Evolutionary conservation across 1,140 invertebrate species (phyloP).

Genomic region (Galendromus occidentalis): DNA sequence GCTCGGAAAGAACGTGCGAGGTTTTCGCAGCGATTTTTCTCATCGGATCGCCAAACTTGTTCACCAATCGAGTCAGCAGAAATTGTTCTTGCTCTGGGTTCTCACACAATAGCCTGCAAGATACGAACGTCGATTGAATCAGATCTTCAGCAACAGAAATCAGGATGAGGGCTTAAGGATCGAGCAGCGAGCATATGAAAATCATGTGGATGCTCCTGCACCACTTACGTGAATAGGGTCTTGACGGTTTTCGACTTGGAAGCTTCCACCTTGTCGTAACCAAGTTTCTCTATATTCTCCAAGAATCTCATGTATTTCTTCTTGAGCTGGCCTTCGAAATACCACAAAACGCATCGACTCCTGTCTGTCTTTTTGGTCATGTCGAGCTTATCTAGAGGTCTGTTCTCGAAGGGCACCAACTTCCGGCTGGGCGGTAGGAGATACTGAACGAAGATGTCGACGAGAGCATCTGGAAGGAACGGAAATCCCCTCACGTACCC

Average conservation of each 20-base stretch:
- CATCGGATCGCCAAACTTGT: slow-evolving; percentile 84
- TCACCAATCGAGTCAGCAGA: slow-evolving; percentile 58
- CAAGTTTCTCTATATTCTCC: slow-evolving; percentile 37
- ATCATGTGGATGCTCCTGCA: neutral
- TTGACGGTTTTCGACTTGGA: slow-evolving; percentile 61
- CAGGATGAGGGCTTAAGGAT: too few species aligned
- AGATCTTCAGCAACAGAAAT: too few species aligned
- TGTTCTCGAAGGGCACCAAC: slow-evolving; percentile 43
- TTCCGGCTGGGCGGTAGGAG: slow-evolving; percentile 49
- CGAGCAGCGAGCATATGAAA: too few species aligned
- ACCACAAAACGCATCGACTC: slow-evolving; percentile 35
- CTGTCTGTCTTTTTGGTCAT: slow-evolving; percentile 18
- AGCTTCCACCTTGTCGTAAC: slow-evolving; percentile 46
- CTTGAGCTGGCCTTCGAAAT: slow-evolving; percentile 66
- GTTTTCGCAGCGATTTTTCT: slow-evolving; percentile 67
- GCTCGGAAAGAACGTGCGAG: slow-evolving; percentile 58
- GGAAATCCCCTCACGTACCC: too few species aligned
- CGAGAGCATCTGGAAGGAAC: slow-evolving; percentile 38
- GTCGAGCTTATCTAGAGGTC: slow-evolving; percentile 2
- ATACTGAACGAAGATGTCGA: slow-evolving; percentile 53
- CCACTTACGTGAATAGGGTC: slow-evolving; percentile 22
- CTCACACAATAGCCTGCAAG: slow-evolving; percentile 53
- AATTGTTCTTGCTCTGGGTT: slow-evolving; percentile 70
- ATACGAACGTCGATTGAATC: too few species aligned
- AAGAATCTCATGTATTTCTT: slow-evolving; percentile 50